A percentile compares a stretch with the other conserved stretches of the same genome.
These are phyloP conservation scores for Electrona antarctica DNA, from an alignment of 2,113 vertebrate genomes.

Conservation along the genomic window DNA sequence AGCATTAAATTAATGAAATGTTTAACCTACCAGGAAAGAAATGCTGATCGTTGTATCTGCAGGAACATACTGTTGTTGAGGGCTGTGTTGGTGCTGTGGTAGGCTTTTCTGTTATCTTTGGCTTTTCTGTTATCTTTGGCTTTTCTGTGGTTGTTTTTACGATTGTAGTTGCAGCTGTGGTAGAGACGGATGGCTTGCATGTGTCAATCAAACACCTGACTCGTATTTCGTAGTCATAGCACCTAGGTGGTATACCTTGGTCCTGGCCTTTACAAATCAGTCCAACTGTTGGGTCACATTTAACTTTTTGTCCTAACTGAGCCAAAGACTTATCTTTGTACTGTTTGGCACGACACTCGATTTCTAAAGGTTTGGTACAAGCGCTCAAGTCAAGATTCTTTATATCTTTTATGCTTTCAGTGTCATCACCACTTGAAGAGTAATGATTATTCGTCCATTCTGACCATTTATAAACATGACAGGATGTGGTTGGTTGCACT, in stretches of 20 bases:
- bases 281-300: neutral
- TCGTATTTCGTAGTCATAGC: conserved; percentile 9
- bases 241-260: neutral
- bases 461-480: neutral
- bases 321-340: neutral
- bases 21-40: conserved; percentile 59
- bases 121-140: neutral
- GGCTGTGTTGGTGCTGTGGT: neutral
- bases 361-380: neutral
- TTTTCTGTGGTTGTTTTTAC: neutral
- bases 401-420: neutral
- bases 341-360: neutral
- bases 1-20: neutral
- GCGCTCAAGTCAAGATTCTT: neutral
- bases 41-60: conserved; percentile 45
- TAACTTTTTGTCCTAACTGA: neutral
- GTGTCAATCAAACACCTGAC: neutral
- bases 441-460: neutral
- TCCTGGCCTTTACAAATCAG: conserved; percentile 49
- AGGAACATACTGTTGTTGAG: conserved; percentile 53
- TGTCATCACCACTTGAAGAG: neutral
- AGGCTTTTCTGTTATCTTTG: neutral
- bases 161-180: neutral
- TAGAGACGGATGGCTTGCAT: neutral
- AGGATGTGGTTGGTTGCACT: neutral